Base-by-base conservation (phyloP, 2,888 invertebrate species). In the Agonopterix alstromeriana region DNA sequence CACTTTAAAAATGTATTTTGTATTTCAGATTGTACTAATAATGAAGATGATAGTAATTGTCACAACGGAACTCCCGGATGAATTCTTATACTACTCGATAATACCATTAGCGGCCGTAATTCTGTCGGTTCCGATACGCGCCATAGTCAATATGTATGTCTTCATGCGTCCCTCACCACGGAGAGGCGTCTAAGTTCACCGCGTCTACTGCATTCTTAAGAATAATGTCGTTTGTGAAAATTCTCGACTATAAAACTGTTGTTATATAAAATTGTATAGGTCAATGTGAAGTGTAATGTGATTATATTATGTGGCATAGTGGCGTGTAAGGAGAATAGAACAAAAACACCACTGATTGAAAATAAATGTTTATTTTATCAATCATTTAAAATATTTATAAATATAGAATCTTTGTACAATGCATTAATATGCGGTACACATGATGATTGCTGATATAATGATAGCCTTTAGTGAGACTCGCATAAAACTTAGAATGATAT, bases 401-500 rank as follows among this genome's bases (percentile, higher is more conserved):
- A 86, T 87, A 87, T 83, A 81, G 75, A 50, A 80, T 79, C 79
- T 85, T 87, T 88, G 87, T 88, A 88, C 88, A 87, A 80, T 81
- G 81, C 77, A 79, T 72, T 61, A 56, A 73, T 71, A 78, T 78
- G 81, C 78, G 44, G 73, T 78, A 79, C 78, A 77, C 74, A 27
- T 76, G 58, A 59, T 61, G 73, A 75, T 73, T 67, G 66, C 60
- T 64, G 72, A 68, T 61, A 66, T 59, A 64, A 59, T 67, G 69
- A 43, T 48, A 41, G 45, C 70, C 70, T 67, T 65, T 67, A 68
- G 63, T 73, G 73, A 76, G 73, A 74, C 75, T 76, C 73, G 63
- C 69, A 66, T 68, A 58, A 63, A 63, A 65, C 67, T 68, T 70
- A 65, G 59, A 65, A 58, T 55, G 55, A 57, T 56, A 56, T 62